phyloP scores from a whole-genome alignment of 2,797 vertebrate species.

The Anguilla pacifica region DNA sequence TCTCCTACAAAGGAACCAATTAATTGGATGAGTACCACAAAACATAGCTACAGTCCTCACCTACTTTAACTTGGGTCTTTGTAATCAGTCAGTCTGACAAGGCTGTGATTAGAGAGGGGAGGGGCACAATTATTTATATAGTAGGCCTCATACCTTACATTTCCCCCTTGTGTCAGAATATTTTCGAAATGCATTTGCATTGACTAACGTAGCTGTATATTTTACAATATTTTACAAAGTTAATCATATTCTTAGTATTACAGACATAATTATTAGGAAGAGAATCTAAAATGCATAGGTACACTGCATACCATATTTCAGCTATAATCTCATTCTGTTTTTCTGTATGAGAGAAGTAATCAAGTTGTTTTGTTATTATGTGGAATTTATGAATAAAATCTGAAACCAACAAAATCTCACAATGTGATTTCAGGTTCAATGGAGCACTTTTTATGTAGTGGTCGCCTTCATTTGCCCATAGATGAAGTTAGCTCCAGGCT shows the following conservation, averaged over 20 bases:
- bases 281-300: neutral
- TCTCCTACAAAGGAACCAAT: neutral
- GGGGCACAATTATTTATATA: neutral
- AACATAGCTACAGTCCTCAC: neutral
- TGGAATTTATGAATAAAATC: neutral
- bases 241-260: neutral
- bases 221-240: neutral
- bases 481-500: slow-evolving; percentile 14
- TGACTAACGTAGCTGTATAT: neutral
- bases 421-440: neutral
- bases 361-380: neutral
- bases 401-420: neutral
- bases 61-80: neutral
- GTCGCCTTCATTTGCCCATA: slow-evolving; percentile 6
- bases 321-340: neutral
- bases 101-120: neutral
- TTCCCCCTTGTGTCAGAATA: neutral
- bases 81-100: neutral
- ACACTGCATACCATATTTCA: neutral
- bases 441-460: neutral
- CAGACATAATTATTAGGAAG: neutral
- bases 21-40: neutral
- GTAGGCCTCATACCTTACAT: neutral
- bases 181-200: neutral
- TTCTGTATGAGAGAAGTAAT: neutral